Conservation (phyloP, 2,797 vertebrate genomes). For the Leuciscus waleckii region DNA sequence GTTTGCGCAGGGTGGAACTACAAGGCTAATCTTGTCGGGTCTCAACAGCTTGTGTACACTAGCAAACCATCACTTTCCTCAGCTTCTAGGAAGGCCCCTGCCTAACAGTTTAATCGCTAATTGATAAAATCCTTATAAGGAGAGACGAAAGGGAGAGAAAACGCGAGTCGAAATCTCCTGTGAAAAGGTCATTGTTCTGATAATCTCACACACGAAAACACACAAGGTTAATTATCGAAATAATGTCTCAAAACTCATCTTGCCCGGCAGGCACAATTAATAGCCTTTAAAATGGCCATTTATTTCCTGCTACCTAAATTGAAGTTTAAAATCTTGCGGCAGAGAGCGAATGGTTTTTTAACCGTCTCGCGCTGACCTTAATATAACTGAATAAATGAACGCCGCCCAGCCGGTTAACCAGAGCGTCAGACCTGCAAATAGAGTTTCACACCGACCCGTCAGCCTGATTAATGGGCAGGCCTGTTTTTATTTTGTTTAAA, state of each 20-base stretch:
- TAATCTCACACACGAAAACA: not conserved
- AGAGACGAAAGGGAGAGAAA: not conserved
- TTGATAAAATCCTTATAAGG: slow-evolving; percentile 29
- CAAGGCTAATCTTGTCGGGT: slow-evolving; percentile 38
- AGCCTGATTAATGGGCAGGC: slow-evolving; percentile 53
- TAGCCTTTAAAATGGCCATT: slow-evolving; percentile 18
- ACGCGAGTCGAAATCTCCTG: not conserved
- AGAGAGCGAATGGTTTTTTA: slow-evolving; percentile 38
- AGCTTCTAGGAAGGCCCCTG: not conserved
- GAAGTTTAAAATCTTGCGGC: slow-evolving; percentile 23
- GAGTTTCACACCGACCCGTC: slow-evolving; percentile 48
- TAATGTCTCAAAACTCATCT: slow-evolving; percentile 23
- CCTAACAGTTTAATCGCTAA: not conserved
- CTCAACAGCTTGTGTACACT: slow-evolving; percentile 41
- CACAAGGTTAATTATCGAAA: slow-evolving; percentile 39
- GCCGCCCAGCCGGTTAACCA: not conserved
- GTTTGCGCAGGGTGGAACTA: slow-evolving; percentile 55
- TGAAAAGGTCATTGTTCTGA: not conserved
- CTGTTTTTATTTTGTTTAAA: slow-evolving; percentile 44
- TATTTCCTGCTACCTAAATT: slow-evolving; percentile 20
- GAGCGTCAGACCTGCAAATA: slow-evolving; percentile 37
- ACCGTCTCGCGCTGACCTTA: slow-evolving; percentile 38
- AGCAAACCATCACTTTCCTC: slow-evolving; percentile 40
- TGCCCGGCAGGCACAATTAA: slow-evolving; percentile 29
- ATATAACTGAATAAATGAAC: slow-evolving; percentile 35